Conservation (phyloP, 1,140 invertebrate species). For the Trachelipus rathkii region DNA sequence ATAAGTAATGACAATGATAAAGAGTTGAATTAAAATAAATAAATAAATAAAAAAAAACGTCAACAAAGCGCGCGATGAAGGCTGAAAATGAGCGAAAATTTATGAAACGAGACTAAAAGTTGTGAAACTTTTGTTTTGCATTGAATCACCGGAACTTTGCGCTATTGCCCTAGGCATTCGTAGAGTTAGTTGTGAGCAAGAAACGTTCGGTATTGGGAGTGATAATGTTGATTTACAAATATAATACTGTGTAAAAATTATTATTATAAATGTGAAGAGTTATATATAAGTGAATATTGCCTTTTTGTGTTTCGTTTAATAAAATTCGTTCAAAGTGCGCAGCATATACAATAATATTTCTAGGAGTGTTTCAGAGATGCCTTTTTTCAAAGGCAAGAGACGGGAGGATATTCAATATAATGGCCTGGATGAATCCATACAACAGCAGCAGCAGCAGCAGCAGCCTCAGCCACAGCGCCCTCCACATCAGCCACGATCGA, state of each 20-base stretch:
- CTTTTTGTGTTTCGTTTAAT: too few relatives aligned
- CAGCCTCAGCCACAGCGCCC: neutral
- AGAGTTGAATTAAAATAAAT: too few relatives aligned
- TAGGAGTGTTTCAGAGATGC: neutral
- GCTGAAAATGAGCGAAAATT: neutral
- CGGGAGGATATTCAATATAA: neutral
- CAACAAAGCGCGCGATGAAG: too few relatives aligned
- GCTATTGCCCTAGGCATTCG: constrained; percentile 2
- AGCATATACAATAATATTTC: too few relatives aligned
- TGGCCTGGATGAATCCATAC: neutral
- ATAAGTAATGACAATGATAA: too few relatives aligned
- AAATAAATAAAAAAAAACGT: too few relatives aligned
- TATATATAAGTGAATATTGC: too few relatives aligned
- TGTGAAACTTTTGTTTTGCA: neutral
- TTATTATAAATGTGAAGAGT: too few relatives aligned
- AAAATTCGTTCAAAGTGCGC: too few relatives aligned
- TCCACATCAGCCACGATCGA: neutral
- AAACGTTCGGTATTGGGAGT: neutral
- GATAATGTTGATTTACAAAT: neutral
- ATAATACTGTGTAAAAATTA: too few relatives aligned
- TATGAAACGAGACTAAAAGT: neutral
- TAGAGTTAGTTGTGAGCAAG: neutral
- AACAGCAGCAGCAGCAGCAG: neutral
- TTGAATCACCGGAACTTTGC: constrained; percentile 5
- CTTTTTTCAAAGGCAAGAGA: neutral